Conservation (phyloP, 2,797 vertebrate species). For the Taeniopygia guttata region DNA sequence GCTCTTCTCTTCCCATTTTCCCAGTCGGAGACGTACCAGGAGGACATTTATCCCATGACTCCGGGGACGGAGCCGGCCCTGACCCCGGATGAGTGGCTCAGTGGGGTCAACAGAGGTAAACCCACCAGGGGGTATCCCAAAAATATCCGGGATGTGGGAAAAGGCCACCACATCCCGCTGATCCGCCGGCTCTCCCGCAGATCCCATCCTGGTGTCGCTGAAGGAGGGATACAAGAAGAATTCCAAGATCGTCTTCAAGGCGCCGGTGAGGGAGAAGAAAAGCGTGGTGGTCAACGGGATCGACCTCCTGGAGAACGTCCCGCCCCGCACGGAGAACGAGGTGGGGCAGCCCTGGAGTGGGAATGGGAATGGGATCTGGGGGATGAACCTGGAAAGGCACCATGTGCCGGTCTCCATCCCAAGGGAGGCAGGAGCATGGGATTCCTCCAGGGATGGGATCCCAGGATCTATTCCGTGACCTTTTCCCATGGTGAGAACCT, state of each 20-base stretch:
- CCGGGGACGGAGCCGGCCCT: conserved; percentile 90
- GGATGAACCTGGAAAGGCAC: background rate
- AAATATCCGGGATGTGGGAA: accelerated
- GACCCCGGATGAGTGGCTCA: conserved; percentile 91
- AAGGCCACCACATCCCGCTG: accelerated
- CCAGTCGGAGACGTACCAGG: conserved; percentile 97
- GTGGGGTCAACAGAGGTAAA: conserved; percentile 91
- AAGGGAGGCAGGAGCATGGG: accelerated
- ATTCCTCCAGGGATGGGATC: background rate
- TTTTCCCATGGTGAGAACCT: background rate
- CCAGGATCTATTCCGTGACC: background rate
- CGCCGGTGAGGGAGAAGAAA: conserved; percentile 90
- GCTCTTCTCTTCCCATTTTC: conserved; percentile 11
- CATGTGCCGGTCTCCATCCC: accelerated
- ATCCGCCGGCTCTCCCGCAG: conserved; percentile 54
- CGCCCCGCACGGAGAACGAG: conserved; percentile 96
- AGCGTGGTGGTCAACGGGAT: conserved; percentile 94
- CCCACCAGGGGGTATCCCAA: accelerated
- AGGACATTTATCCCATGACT: conserved; percentile 99
- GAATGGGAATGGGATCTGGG: background rate
- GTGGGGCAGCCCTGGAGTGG: conserved; percentile 44
- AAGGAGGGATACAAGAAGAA: conserved; percentile 92
- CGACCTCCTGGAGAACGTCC: conserved; percentile 94
- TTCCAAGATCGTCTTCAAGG: conserved; percentile 90
- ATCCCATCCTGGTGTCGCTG: conserved; percentile 93